Percentiles rank a stretch among this genome's conserved stretches.
Evolutionary conservation across 2,113 vertebrate genomes (phyloP).

Genomic region (Pituophis catenifer): DNA sequence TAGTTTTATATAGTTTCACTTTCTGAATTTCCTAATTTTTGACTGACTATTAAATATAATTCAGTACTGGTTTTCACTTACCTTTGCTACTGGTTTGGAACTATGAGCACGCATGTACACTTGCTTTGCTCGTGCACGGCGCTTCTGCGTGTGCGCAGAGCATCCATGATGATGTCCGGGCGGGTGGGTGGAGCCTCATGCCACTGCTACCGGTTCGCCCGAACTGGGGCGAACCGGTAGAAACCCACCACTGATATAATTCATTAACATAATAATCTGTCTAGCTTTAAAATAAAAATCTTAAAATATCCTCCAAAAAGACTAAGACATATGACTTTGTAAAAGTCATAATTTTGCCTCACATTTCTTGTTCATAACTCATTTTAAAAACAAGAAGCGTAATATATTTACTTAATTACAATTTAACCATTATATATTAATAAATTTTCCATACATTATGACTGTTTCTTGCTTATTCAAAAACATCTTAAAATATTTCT

Average conservation of each 20-base stretch:
- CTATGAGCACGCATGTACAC: too few species aligned
- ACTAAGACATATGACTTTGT: constrained; percentile 8
- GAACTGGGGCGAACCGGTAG: too few species aligned
- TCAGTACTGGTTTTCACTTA: neutral
- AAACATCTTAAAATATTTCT: neutral
- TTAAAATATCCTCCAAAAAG: neutral
- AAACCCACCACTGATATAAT: neutral
- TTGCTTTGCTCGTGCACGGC: too few species aligned
- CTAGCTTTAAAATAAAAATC: constrained; percentile 3
- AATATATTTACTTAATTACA: neutral
- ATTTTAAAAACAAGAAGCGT: constrained; percentile 27
- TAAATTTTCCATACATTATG: neutral
- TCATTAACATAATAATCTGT: constrained; percentile 1
- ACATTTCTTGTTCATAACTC: neutral
- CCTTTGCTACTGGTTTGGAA: too few species aligned
- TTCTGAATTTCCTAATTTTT: constrained; percentile 30
- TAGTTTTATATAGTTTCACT: neutral
- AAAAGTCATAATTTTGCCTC: neutral
- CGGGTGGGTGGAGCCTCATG: too few species aligned
- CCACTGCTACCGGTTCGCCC: too few species aligned
- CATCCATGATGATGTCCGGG: too few species aligned
- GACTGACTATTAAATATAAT: neutral
- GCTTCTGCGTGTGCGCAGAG: too few species aligned
- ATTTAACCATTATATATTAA: neutral
- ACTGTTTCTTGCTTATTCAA: neutral